Evolutionary conservation across 2,113 vertebrate species (phyloP).

Genomic region (Scophthalmus maximus): DNA sequence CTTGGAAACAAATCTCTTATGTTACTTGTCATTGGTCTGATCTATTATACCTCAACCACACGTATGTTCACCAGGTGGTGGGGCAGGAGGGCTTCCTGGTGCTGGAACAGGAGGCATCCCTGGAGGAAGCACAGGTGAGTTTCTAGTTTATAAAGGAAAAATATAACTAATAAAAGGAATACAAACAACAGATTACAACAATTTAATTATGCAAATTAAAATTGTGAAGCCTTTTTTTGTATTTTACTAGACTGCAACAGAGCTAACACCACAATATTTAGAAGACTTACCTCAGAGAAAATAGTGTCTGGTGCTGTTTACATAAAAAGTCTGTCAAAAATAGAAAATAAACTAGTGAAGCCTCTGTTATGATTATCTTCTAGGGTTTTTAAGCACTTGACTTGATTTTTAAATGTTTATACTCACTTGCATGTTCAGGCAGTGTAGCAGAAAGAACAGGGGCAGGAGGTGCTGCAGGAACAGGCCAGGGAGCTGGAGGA

Average conservation of each 20-base stretch:
- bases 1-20: not conserved
- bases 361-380: not conserved
- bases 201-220: not conserved
- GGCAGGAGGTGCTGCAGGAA: conserved; percentile 45
- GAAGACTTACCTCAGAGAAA: too few species aligned
- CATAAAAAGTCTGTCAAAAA: too few species aligned
- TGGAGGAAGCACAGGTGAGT: conserved; percentile 54
- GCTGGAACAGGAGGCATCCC: conserved; percentile 47
- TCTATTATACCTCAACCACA: not conserved
- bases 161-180: not conserved
- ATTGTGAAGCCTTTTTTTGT: too few species aligned
- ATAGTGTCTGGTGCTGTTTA: too few species aligned
- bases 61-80: conserved; percentile 42
- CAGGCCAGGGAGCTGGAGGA: conserved; percentile 48
- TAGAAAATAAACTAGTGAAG: not conserved
- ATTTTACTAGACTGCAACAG: too few species aligned
- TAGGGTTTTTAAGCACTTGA: not conserved
- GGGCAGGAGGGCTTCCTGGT: conserved; percentile 38
- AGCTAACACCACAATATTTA: too few species aligned
- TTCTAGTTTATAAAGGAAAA: conserved; percentile 9
- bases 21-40: not conserved
- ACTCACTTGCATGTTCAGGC: conserved; percentile 30
- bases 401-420: conserved; percentile 7
- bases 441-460: conserved; percentile 46
- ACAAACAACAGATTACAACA: not conserved